Evolutionary conservation across 2,113 vertebrate genomes (phyloP), one percentile per base, ranked within the genome.

Genomic region (Pachypanchax playfairii): DNA sequence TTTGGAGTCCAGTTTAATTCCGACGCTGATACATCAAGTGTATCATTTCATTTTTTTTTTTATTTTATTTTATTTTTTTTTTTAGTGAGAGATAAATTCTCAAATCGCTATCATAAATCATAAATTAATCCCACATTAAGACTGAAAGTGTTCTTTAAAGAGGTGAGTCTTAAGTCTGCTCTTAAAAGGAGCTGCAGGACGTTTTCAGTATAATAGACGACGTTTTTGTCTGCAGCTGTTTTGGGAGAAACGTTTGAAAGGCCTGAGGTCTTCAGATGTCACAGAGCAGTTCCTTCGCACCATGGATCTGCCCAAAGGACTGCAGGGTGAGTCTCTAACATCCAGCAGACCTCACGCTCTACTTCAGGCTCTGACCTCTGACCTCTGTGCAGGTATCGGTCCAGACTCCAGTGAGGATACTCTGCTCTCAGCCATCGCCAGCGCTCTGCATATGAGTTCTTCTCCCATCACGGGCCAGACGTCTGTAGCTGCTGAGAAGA

Each of bases 221-320:
- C 20, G 28, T 31, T 29, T 66, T 12, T 59, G 41, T 48, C 44
- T 64, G 66, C 88, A 96, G 95, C 90, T 96, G 65, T 96, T 96
- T 70, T 96, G 95, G 95, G 95, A 96, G 89, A 94, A 93, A 87
- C 89, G 95, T 65, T 86, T 96, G 70, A 93, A 94, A 90, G 95
- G 95, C 57, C 91, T 96, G 51, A 91, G 92, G 20, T 92, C 94
- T 0, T 96, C 93, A 2, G 95, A 96, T 47, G 86, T 95, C 70
- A 91, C 93, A 3, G 93, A 96, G 65, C 91, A 95, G 72, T 91
- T 94, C 46, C 92, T 96, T 46, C 92, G 92, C 66, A 91, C 91
- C 76, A 95, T 96, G 93, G 92, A 95, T 31, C 91, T 96, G 11
- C 95, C 96, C 15, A 94, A 93, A 91, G 94, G 94, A 39, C 91